Conservation (phyloP, 2,888 invertebrate species). For the Drosophila falleni region DNA sequence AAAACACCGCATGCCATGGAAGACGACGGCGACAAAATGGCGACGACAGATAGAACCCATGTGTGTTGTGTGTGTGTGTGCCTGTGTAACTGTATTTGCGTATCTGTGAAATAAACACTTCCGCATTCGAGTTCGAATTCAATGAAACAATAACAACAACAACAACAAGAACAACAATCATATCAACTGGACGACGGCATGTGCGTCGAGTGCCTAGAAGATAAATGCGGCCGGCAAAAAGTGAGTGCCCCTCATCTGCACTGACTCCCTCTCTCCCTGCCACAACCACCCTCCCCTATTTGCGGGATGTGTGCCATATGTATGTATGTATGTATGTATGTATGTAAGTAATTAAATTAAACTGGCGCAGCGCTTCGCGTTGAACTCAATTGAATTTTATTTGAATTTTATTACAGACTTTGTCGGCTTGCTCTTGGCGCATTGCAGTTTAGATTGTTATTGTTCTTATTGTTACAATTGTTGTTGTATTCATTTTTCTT, state of each 20-base stretch:
- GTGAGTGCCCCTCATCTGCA: constrained; percentile 18
- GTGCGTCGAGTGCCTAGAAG: constrained; percentile 43
- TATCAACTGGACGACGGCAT: constrained; percentile 41
- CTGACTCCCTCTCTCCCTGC: background rate
- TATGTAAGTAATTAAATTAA: constrained; percentile 76
- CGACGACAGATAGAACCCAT: constrained; percentile 65
- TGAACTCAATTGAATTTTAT: constrained; percentile 80
- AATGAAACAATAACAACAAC: constrained; percentile 67
- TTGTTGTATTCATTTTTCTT: constrained; percentile 6
- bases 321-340: background rate
- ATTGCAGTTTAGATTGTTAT: constrained; percentile 49
- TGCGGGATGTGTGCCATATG: background rate
- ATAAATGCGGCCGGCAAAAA: constrained; percentile 64
- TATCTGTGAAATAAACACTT: constrained; percentile 73
- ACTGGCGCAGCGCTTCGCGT: constrained; percentile 66
- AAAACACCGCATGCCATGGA: constrained; percentile 61
- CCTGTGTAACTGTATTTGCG: constrained; percentile 53
- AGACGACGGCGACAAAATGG: constrained; percentile 64
- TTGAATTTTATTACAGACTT: constrained; percentile 76
- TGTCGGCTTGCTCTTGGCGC: constrained; percentile 48
- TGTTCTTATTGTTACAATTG: constrained; percentile 27
- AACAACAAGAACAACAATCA: constrained; percentile 22
- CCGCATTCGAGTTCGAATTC: constrained; percentile 73
- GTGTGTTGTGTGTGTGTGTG: constrained; percentile 1
- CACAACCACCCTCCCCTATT: background rate